Evolutionary conservation across 2,797 vertebrate species (phyloP), one percentile per base, ranked within the genome.

Genomic region (Anguilla pacifica): DNA sequence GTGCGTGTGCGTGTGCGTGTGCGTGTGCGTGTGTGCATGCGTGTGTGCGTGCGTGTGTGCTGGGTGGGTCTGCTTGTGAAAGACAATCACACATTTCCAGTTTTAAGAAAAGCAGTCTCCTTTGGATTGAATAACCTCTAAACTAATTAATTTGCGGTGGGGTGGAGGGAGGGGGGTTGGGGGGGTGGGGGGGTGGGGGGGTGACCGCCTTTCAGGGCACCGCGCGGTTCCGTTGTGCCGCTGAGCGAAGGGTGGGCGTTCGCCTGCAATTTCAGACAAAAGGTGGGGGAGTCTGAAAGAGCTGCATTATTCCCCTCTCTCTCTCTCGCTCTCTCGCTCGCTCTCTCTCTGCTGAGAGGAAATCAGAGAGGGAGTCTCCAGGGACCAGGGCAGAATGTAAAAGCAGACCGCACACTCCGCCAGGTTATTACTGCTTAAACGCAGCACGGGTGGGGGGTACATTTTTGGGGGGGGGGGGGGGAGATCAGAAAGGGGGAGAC

Each of bases 81-180:
- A 87, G 87, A 67, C 85, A 81, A 61, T 74, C 87, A 90, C 88
- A 89, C 87, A 88, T 89, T 89, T 88, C 91, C 85, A 83, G 88
- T 92, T 85, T 88, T 87, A 86, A 90, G 88, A 87, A 89, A 92
- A 90, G 82, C 70, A 90, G 89, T 91, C 89, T 90, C 90, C 86
- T 53, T 91, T 89, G 90, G 92, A 90, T 92, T 92, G 91, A 91
- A 90, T 91, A 91, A 91, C 90, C 89, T 89, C 91, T 88, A 92
- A 92, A 91, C 93, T 92, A 92, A 93, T 93, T 90, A 91, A 92
- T 92, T 93, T 90, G 13, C 6, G 89, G 91, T 43, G 85, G 89
- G 49, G 49, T 3, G 49, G 49, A 9, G 51, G 51, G 59, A 17
- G 59, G 59, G 59, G 57, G 57, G 57, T 1, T 1, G 35, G 17